Evolutionary conservation across 2,113 vertebrate genomes (phyloP).

Genomic region (Xenopus laevis): DNA sequence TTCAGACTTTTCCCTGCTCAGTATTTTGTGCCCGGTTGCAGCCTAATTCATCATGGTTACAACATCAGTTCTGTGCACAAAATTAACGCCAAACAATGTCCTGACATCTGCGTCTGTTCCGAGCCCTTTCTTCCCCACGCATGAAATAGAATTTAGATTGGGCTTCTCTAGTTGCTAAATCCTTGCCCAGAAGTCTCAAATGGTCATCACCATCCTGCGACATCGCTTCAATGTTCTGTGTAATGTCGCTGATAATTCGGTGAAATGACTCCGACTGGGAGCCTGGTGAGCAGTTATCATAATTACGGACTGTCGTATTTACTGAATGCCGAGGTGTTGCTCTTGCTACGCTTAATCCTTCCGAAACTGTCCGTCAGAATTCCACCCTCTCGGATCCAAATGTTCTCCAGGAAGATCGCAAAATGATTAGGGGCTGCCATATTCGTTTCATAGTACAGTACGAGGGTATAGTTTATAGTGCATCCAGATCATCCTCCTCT

Average conservation of each 20-base stretch:
- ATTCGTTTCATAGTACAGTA: conserved; percentile 56
- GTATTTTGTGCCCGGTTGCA: too few relatives aligned
- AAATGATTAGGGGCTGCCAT: conserved; percentile 93
- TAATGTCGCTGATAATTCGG: conserved; percentile 83
- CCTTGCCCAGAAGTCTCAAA: conserved; percentile 60
- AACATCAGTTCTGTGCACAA: too few relatives aligned
- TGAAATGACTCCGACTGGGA: conserved; percentile 85
- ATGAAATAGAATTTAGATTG: too few relatives aligned
- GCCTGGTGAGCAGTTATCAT: conserved; percentile 74
- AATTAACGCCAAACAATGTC: too few relatives aligned
- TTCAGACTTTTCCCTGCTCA: too few relatives aligned
- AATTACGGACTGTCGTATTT: conserved; percentile 84
- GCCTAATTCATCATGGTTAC: too few relatives aligned
- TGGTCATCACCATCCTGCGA: conserved; percentile 79
- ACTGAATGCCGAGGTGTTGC: conserved; percentile 82
- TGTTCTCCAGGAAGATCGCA: conserved; percentile 87
- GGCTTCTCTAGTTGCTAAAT: too few relatives aligned
- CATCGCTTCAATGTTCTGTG: conserved; percentile 87
- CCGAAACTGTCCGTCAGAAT: conserved; percentile 96
- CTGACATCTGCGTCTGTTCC: too few relatives aligned
- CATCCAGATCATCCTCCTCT: too few relatives aligned
- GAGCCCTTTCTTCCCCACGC: too few relatives aligned
- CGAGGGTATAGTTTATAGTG: too few relatives aligned
- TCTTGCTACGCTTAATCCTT: conserved; percentile 95
- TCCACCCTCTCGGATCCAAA: conserved; percentile 89